Base-by-base conservation (phyloP, 2,113 vertebrate species). In the Microcebus ravelobensis region DNA sequence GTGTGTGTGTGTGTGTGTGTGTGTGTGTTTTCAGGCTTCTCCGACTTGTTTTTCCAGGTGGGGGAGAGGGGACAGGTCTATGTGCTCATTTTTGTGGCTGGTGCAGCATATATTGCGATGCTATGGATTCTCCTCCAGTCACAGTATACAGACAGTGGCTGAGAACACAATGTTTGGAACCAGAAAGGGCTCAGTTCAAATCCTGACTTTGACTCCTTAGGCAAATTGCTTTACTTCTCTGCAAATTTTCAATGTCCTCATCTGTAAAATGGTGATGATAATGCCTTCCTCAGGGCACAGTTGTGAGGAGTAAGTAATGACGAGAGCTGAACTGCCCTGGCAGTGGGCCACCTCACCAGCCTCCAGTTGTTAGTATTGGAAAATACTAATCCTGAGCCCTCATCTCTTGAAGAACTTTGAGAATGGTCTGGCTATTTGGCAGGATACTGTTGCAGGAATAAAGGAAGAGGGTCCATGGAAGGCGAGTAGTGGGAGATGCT, bases 171-270 rank as follows among this genome's bases (percentile, higher is more conserved):
- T 36, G n/a, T 79, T 81, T 77, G 94, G 61, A 86, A 85, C 81
- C 36, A 73, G 55, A 73, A 74, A 74, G 71, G 73, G 15, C 50
- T 85, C 55, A 2, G 14, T 91, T 95, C 21, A 3, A 79, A 87
- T 93, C 25, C 80, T 55, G 39, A 80, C 79, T 94, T 31, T 70
- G 52, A 87, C 55, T 87, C 57, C 48, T 8, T 52, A 67, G 73
- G 67, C 91, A 94, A 93, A 27, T 87, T 70, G n/a, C 61, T 84
- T 61, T 70, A n/a, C 29, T 55, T 80, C 61, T 83, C 80, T 87
- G 27, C 20, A n/a, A 63, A 61, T 70, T 25, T 85, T 48, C 34
- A 42, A 67, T 48, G 61, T 63, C 50, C 36, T 96, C 45, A 18
- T 20, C 42, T 84, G 23, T 92, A 27, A 94, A 76, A 61, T 34